Evolutionary conservation across 1,140 invertebrate species (phyloP), one percentile per base, ranked within the genome.

Genomic region (Drosophila quadrilineata): DNA sequence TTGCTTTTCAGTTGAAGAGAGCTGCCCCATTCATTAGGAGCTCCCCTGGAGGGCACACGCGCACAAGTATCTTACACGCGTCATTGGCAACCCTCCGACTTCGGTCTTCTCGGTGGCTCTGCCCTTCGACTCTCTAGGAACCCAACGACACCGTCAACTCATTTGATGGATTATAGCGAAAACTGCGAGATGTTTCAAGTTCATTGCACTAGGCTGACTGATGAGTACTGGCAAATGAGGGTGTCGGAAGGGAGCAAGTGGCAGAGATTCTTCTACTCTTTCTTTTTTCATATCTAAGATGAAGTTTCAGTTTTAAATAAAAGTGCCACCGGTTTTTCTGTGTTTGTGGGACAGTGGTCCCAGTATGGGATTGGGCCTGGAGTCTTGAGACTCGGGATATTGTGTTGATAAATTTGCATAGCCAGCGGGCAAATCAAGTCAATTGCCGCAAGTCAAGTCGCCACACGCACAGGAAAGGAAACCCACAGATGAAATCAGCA

Each of bases 241-340:
- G 22, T 48, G 28, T 57, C 6, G 38, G 38, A 9, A 10, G 17
- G n/a, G 1, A 24, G 1, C 21, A 16, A 24, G 17, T 9, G 16
- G 35, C 2, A 40, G 8, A 16, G n/a, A n/a, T n/a, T n/a, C n/a
- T n/a, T n/a, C n/a, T n/a, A n/a, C n/a, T n/a, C n/a, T n/a, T n/a
- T n/a, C n/a, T n/a, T n/a, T n/a, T n/a, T n/a, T n/a, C n/a, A n/a
- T n/a, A n/a, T n/a, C n/a, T n/a, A n/a, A n/a, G n/a, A n/a, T n/a
- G n/a, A n/a, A n/a, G n/a, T n/a, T n/a, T n/a, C n/a, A n/a, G n/a
- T n/a, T n/a, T n/a, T n/a, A 48, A 28, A 36, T 12, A 14, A 45
- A 73, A 74, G 57, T 77, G 77, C 77, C 70, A 84, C 77, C 62
- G 79, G 79, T 82, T 82, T 76, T 79, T 53, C 36, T 77, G 73